Evolutionary conservation across 1,140 invertebrate genomes (phyloP).

Genomic region (Hesperophylax magnus): DNA sequence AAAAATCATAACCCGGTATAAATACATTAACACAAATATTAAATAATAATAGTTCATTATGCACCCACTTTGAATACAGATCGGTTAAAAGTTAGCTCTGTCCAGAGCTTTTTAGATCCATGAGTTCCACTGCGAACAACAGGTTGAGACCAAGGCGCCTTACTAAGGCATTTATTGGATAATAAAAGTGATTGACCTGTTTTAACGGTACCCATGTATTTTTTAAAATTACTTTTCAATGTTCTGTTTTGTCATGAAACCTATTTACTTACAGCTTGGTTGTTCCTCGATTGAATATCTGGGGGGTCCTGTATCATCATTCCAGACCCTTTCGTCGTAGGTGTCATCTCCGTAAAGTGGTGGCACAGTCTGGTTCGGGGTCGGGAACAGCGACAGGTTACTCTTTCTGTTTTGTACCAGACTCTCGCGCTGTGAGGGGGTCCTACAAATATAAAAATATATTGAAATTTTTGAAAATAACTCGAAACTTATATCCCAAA

Average conservation of each 20-base stretch:
- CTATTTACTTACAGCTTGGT: slow-evolving; percentile 12
- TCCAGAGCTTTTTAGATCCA: too few species aligned
- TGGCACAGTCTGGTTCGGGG: slow-evolving; percentile 47
- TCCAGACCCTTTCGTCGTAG: slow-evolving; percentile 42
- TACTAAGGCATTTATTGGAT: background rate
- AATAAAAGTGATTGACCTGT: background rate
- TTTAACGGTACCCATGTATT: background rate
- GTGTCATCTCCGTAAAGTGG: slow-evolving; percentile 40
- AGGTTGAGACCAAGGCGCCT: background rate
- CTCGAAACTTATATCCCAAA: background rate
- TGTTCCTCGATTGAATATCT: background rate
- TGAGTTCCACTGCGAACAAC: too few species aligned
- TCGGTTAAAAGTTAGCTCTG: too few species aligned
- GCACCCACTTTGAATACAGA: too few species aligned
- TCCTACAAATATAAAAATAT: background rate
- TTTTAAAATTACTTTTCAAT: background rate
- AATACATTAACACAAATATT: too few species aligned
- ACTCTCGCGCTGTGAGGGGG: slow-evolving; percentile 25
- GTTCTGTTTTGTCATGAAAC: background rate
- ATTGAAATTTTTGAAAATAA: background rate
- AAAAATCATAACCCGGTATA: too few species aligned
- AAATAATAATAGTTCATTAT: too few species aligned
- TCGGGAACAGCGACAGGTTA: slow-evolving; percentile 46
- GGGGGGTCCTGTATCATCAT: background rate
- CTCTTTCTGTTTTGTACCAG: slow-evolving; percentile 42